A percentile compares a stretch with the other conserved stretches of the same genome.
Conservation (phyloP, 2,797 vertebrate species). For the Lithobates sylvaticus region DNA sequence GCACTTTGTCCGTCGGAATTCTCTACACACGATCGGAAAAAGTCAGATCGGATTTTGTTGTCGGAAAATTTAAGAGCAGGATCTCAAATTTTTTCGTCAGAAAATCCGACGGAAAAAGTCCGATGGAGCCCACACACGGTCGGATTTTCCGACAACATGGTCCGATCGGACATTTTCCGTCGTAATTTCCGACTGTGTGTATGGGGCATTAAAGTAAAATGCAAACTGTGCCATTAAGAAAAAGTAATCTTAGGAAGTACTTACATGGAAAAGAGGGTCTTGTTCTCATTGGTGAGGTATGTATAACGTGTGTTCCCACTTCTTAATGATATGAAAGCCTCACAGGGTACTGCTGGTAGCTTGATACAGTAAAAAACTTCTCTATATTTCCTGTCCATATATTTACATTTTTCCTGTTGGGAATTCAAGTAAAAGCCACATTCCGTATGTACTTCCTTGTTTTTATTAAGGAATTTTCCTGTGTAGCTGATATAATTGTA, state of each 20-base stretch:
- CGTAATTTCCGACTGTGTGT: too few relatives aligned
- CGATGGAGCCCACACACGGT: too few relatives aligned
- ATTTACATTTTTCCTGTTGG: constrained; percentile 59
- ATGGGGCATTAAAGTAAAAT: neutral
- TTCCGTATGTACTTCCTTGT: neutral
- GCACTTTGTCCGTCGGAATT: too few relatives aligned
- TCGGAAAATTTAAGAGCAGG: too few relatives aligned
- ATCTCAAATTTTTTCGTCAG: too few relatives aligned
- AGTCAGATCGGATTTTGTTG: too few relatives aligned
- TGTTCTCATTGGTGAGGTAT: constrained; percentile 1
- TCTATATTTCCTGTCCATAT: constrained; percentile 60
- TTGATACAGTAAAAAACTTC: constrained; percentile 65
- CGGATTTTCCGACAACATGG: too few relatives aligned
- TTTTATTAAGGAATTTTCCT: constrained; percentile 53
- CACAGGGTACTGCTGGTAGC: constrained; percentile 36
- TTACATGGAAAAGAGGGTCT: constrained; percentile 39
- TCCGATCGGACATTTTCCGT: too few relatives aligned
- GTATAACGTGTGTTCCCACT: constrained; percentile 5
- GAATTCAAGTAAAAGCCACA: constrained; percentile 56
- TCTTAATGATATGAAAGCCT: constrained; percentile 37
- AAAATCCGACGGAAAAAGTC: too few relatives aligned
- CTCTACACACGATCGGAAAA: too few relatives aligned
- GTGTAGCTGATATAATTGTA: constrained; percentile 57
- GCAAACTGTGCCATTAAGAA: too few relatives aligned
- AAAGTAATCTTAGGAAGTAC: neutral